phyloP scores from a whole-genome alignment of 2,888 invertebrate species.

The Muscina levida region DNA sequence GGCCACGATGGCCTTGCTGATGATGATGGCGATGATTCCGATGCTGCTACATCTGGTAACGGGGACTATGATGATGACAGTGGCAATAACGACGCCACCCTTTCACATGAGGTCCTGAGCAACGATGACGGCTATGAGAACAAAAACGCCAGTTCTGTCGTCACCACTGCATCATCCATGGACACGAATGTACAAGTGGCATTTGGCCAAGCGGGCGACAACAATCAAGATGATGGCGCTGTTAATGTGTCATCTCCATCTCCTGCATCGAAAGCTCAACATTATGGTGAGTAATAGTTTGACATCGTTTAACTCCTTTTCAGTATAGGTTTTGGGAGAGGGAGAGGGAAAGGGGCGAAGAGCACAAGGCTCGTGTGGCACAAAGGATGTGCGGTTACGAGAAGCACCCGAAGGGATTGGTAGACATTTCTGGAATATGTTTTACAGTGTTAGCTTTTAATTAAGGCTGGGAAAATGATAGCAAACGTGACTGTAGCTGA shows the following conservation, averaged over 20 bases:
- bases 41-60: not conserved
- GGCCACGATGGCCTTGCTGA: conserved; percentile 30
- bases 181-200: conserved; percentile 13
- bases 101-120: conserved; percentile 5
- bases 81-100: conserved; percentile 5
- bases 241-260: conserved; percentile 52
- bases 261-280: conserved; percentile 62
- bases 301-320: conserved; percentile 48
- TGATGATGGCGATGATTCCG: not conserved
- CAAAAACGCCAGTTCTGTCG: conserved; percentile 45
- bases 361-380: too few relatives aligned
- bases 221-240: conserved; percentile 54
- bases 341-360: too few relatives aligned
- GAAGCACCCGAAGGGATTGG: too few relatives aligned
- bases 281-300: conserved; percentile 66
- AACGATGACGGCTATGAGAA: conserved; percentile 22
- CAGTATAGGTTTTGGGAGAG: too few relatives aligned
- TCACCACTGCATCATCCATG: conserved; percentile 43
- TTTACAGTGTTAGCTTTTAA: conserved; percentile 76
- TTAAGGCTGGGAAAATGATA: too few relatives aligned
- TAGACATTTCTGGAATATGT: too few relatives aligned
- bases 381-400: too few relatives aligned
- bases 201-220: conserved; percentile 47
- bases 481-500: too few relatives aligned
- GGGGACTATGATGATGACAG: conserved; percentile 20